phyloP scores from a whole-genome alignment of 2,113 vertebrate species.

The Callithrix jacchus region DNA sequence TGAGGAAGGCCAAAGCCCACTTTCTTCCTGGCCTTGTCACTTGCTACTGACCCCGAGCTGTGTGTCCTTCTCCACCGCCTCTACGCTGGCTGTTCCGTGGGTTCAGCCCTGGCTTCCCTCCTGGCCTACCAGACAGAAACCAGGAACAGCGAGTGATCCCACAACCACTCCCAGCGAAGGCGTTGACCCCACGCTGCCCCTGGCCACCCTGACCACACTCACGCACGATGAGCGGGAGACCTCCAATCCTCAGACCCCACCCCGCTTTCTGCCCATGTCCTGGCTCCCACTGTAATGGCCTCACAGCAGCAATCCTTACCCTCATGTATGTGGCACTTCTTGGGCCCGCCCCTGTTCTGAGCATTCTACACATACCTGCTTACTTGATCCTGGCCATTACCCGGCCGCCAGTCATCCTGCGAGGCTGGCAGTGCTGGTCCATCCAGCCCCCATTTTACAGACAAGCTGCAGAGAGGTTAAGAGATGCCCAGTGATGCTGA shows the following conservation, averaged over 20 bases:
- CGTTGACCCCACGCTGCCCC: neutral
- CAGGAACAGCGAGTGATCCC: neutral
- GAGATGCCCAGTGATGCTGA: fast-evolving
- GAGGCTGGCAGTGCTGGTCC: fast-evolving
- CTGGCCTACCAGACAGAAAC: neutral
- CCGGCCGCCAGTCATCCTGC: neutral
- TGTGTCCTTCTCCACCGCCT: no score
- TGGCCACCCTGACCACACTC: fast-evolving
- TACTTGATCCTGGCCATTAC: fast-evolving
- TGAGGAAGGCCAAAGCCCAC: no score
- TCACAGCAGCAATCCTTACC: neutral
- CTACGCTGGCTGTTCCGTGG: neutral
- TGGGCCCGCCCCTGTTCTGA: neutral
- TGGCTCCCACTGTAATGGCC: neutral
- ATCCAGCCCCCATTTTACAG: no score
- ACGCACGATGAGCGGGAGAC: neutral
- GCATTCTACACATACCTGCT: fast-evolving
- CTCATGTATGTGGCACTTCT: fast-evolving
- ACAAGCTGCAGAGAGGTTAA: neutral
- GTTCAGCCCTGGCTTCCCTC: neutral
- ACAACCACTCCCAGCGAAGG: neutral
- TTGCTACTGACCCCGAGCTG: no score
- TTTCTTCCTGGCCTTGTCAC: neutral
- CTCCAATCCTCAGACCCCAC: no score
- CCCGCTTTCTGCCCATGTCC: fast-evolving